phyloP scores from a whole-genome alignment of 2,888 invertebrate species.

The Trissoscelio sp. region DNA sequence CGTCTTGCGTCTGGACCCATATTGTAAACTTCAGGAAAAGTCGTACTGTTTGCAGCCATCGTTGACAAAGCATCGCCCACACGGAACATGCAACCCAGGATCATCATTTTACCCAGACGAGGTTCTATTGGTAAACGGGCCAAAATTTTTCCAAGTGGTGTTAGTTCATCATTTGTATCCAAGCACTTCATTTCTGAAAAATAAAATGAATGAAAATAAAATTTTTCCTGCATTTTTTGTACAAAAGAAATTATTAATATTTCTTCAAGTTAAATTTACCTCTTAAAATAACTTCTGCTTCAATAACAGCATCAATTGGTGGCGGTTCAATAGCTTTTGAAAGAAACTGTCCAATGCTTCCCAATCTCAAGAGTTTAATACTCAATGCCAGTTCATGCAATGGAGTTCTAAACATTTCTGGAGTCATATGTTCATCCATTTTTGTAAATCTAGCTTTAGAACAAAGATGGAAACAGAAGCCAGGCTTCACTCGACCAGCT shows the following conservation, averaged over 20 bases:
- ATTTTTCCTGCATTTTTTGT: too few species aligned
- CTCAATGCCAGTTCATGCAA: conserved; percentile 97
- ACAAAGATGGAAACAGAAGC: conserved; percentile 97
- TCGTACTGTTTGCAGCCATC: conserved; percentile 97
- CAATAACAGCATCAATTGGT: conserved; percentile 98
- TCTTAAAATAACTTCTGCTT: conserved; percentile 92
- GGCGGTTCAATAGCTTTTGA: conserved; percentile 98
- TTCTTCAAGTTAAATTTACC: conserved; percentile 79
- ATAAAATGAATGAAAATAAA: conserved; percentile 11
- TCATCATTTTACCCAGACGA: conserved; percentile 97
- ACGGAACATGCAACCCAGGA: conserved; percentile 95
- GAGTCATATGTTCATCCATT: conserved; percentile 95
- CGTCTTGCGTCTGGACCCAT: conserved; percentile 90
- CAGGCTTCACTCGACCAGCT: conserved; percentile 97
- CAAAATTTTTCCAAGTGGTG: conserved; percentile 95
- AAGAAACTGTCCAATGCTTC: conserved; percentile 96
- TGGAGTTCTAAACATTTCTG: conserved; percentile 99
- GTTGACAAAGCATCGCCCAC: conserved; percentile 96
- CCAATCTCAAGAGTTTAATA: conserved; percentile 94
- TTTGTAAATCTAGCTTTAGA: conserved; percentile 89
- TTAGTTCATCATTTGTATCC: conserved; percentile 93
- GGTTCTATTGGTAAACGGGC: conserved; percentile 98
- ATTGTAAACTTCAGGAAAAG: conserved; percentile 97
- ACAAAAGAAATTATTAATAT: too few species aligned
- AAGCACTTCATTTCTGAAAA: conserved; percentile 94